phyloP scores from a whole-genome alignment of 2,113 vertebrate genomes.

The Himantopus leucocephalus region DNA sequence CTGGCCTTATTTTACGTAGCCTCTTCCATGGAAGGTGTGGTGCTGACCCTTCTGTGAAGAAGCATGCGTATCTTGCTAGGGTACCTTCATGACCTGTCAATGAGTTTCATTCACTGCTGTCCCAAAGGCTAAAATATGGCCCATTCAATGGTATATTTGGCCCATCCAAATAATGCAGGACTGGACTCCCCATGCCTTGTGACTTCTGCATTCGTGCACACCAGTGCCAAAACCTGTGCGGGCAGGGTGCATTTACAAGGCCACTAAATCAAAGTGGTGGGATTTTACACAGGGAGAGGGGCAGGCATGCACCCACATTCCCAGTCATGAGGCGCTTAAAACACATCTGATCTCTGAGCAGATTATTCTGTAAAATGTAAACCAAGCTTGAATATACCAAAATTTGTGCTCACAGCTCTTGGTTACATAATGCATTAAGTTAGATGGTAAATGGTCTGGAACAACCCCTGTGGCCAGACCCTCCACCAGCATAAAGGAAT shows the following conservation, averaged over 20 bases:
- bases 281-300: background rate
- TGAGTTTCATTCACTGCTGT: background rate
- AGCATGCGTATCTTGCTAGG: rapidly evolving
- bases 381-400: background rate
- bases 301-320: rapidly evolving
- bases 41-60: background rate
- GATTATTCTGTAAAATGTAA: background rate
- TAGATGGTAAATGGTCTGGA: background rate
- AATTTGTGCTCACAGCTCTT: background rate
- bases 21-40: background rate
- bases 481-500: background rate
- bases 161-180: background rate
- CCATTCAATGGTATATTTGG: background rate
- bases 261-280: background rate
- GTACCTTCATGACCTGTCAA: background rate
- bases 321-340: background rate
- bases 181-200: background rate
- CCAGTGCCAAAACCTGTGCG: background rate
- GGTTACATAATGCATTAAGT: background rate
- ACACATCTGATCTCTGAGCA: background rate
- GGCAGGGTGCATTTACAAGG: background rate
- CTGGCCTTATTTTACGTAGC: background rate
- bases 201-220: background rate
- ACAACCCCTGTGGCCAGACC: background rate
- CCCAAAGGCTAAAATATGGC: background rate